Base-by-base conservation (phyloP, 2,113 vertebrate species). In the Miniopterus natalensis region DNA sequence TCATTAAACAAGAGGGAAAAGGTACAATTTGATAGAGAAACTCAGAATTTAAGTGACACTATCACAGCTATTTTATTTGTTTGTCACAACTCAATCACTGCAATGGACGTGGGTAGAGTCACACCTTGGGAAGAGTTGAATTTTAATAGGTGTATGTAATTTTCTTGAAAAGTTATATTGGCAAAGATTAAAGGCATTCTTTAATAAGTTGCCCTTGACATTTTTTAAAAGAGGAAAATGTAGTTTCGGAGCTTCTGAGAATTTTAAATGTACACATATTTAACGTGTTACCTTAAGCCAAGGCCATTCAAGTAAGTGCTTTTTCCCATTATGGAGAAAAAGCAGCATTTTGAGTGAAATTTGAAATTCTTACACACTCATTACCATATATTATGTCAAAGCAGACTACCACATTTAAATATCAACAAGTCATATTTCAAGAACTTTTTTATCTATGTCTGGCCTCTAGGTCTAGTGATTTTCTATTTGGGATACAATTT, bases 191-290 rank as follows among this genome's bases (percentile, higher is more conserved):
- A 63, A 92, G 12, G 2, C 13, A 6, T 14, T 49, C 27, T 84
- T 96, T 57, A 59, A 83, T 79, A 61, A 12, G 53, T 29, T 61
- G 13, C n/a, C 13, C 29, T 87, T 86, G 17, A 78, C 81, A 66
- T 40, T 23, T 63, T 13, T 68, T 89, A 51, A 96, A 81, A 84
- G 53, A 45, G 23, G n/a, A 65, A 91, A 78, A 87, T 65, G 2
- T 53, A 51, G 2, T 79, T 66, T 83, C 42, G 45, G 6, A 78
- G 47, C 6, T 71, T 92, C 11, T 88, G 18, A 12, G 2, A 49
- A 61, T 92, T 88, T 92, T 86, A 92, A 88, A 81, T 57, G 31
- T 84, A 73, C 8, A 86, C 5, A n/a, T 71, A 61, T 15, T 57
- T 84, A 90, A 51, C 10, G 8, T 63, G 6, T 74, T 75, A 47